Percentiles rank a stretch among this genome's conserved stretches.
phyloP scores from a whole-genome alignment of 1,140 invertebrate genomes.

The Paraescarpia echinospica region DNA sequence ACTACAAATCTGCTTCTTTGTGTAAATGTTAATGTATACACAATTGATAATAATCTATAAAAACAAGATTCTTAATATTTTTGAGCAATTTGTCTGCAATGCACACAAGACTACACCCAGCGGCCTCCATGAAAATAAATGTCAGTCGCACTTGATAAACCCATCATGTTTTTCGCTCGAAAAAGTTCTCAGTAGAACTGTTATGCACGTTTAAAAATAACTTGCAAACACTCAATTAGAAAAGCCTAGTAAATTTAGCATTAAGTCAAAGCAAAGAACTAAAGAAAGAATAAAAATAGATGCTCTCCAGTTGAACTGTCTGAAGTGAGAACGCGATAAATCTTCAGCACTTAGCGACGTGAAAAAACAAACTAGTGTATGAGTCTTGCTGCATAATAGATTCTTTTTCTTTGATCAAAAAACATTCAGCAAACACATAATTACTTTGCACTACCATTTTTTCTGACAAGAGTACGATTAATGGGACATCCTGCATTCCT shows the following conservation, averaged over 20 bases:
- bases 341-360: too few species aligned
- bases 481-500: background rate
- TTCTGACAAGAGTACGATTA: background rate
- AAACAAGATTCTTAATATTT: background rate
- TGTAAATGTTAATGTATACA: background rate
- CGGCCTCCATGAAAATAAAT: too few species aligned
- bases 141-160: background rate
- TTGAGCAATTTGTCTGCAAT: background rate
- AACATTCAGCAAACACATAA: background rate
- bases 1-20: background rate
- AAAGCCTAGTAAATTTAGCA: background rate
- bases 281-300: too few species aligned
- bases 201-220: background rate
- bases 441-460: background rate
- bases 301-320: too few species aligned
- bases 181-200: background rate
- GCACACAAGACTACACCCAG: background rate
- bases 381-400: too few species aligned
- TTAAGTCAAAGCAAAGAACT: too few species aligned
- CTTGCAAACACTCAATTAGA: background rate
- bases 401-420: background rate
- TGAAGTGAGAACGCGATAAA: too few species aligned
- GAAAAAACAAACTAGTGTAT: too few species aligned
- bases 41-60: background rate
- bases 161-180: background rate